Percentiles rank a stretch among this genome's conserved stretches.
Conservation (phyloP, 2,888 invertebrate genomes). For the Acleris holmiana region DNA sequence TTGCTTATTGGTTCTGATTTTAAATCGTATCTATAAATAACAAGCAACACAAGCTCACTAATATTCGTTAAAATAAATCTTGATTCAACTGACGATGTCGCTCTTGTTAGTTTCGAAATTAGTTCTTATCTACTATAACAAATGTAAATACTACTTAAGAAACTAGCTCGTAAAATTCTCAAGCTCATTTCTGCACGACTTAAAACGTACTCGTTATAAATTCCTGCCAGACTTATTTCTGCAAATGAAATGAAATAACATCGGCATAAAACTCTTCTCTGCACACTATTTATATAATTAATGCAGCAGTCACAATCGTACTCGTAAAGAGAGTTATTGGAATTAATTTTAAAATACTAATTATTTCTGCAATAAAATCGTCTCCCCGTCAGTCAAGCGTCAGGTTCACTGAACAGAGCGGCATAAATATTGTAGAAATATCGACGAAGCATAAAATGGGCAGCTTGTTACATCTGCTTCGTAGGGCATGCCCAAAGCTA, state of each 20-base stretch:
- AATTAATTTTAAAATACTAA: conserved; percentile 18
- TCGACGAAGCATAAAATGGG: conserved; percentile 49
- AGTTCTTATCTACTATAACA: too few relatives aligned
- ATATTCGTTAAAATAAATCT: too few relatives aligned
- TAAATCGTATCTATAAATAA: too few relatives aligned
- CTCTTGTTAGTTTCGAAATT: too few relatives aligned
- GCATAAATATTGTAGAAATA: conserved; percentile 50
- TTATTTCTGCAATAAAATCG: conserved; percentile 23
- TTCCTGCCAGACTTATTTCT: background rate
- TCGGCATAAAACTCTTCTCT: background rate
- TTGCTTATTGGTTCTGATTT: too few relatives aligned
- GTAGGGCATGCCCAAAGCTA: conserved; percentile 41
- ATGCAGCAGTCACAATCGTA: background rate
- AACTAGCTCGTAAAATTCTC: too few relatives aligned
- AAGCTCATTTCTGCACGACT: too few relatives aligned
- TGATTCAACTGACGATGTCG: too few relatives aligned
- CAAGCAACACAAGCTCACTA: too few relatives aligned
- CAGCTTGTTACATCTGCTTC: conserved; percentile 49
- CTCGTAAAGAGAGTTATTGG: background rate
- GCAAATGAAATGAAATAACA: background rate
- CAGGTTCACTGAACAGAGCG: conserved; percentile 42
- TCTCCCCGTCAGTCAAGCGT: conserved; percentile 40
- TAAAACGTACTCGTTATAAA: conserved; percentile 3
- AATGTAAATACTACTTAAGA: too few relatives aligned
- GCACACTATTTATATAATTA: background rate